These are phyloP conservation scores for Asarcornis scutulata DNA, from an alignment of 2,113 vertebrate species.

Conservation along the genomic window DNA sequence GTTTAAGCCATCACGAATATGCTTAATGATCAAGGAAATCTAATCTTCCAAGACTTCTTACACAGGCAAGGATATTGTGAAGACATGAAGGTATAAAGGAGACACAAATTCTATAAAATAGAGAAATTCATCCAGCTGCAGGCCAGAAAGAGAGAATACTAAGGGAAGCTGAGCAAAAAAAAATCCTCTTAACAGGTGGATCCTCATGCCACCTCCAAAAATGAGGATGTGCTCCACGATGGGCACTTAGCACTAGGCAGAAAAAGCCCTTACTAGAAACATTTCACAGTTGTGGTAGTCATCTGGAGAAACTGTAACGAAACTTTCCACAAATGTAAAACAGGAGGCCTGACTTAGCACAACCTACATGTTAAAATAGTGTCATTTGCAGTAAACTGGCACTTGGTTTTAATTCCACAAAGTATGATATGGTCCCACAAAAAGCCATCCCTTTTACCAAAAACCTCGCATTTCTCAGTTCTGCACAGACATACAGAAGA, in stretches of 20 bases:
- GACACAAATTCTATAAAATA: not conserved
- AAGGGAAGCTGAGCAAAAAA: not conserved
- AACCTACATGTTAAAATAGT: not conserved
- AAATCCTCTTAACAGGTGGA: not conserved
- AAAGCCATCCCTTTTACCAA: not conserved
- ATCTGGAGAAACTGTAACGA: not conserved
- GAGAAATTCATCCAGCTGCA: not conserved
- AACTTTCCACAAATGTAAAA: not conserved
- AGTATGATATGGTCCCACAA: not conserved
- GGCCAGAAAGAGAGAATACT: not conserved
- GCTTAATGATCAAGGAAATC: not conserved
- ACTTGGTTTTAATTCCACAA: not conserved
- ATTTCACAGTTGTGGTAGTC: not conserved
- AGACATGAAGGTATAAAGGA: not conserved
- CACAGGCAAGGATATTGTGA: not conserved
- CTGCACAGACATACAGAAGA: not conserved
- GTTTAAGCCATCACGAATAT: not conserved
- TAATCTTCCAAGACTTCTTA: not conserved
- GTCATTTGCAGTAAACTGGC: not conserved
- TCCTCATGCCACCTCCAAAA: not conserved
- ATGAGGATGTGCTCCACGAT: not conserved
- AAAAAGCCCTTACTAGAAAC: not conserved
- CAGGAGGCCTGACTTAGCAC: not conserved
- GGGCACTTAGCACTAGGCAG: not conserved
- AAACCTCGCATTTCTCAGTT: not conserved